Evolutionary conservation across 2,113 vertebrate genomes (phyloP).

Genomic region (Hippocampus zosterae): DNA sequence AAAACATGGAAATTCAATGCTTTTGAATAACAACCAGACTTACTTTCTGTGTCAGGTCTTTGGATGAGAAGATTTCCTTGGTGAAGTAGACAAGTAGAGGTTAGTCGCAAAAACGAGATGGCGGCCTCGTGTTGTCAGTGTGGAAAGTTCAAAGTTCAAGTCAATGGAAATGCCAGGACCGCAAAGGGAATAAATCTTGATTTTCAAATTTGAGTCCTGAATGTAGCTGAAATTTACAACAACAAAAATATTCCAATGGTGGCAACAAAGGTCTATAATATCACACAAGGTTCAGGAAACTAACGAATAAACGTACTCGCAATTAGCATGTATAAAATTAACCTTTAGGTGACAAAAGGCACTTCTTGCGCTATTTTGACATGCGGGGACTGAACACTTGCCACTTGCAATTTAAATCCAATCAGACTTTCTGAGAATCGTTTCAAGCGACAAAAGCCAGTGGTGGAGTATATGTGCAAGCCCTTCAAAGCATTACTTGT

Average conservation of each 20-base stretch:
- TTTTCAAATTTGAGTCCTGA: too few relatives aligned
- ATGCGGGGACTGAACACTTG: constrained; percentile 19
- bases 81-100: constrained; percentile 3
- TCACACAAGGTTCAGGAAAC: constrained; percentile 41
- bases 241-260: too few relatives aligned
- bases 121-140: background rate
- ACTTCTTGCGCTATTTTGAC: constrained; percentile 18
- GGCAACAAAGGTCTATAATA: too few relatives aligned
- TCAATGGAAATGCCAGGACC: too few relatives aligned
- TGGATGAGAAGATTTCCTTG: constrained; percentile 65
- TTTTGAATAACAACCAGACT: constrained; percentile 21
- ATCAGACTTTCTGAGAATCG: constrained; percentile 14
- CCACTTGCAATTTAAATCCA: constrained; percentile 17
- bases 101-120: background rate
- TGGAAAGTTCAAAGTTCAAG: background rate
- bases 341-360: constrained; percentile 15
- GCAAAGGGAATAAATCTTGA: too few relatives aligned
- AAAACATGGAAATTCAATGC: too few relatives aligned
- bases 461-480: background rate
- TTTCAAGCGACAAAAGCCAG: constrained; percentile 21
- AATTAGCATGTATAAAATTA: constrained; percentile 15
- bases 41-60: constrained; percentile 68
- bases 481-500: background rate
- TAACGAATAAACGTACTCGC: constrained; percentile 25
- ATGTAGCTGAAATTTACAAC: too few relatives aligned